Evolutionary conservation across 2,113 vertebrate genomes (phyloP).

Genomic region (Varanus salvator): DNA sequence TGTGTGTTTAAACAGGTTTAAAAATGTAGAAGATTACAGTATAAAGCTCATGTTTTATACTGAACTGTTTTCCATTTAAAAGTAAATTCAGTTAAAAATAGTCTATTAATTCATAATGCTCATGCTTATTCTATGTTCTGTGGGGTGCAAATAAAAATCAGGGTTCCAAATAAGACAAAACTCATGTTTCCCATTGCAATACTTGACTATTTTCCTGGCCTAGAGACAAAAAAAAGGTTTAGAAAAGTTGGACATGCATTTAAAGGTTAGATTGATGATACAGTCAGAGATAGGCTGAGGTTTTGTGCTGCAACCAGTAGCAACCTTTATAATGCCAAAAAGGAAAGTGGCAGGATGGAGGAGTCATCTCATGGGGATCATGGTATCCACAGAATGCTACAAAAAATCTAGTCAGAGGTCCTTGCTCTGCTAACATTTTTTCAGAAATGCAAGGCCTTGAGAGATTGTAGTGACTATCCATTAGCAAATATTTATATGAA

Average conservation of each 20-base stretch:
- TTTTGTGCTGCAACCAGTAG: not conserved
- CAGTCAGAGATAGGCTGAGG: not conserved
- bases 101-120: not conserved
- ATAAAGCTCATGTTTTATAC: too few species aligned
- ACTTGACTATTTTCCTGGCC: not conserved
- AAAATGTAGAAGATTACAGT: too few species aligned
- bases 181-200: not conserved
- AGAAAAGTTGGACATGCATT: not conserved
- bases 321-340: not conserved
- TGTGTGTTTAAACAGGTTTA: too few species aligned
- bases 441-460: conserved; percentile 22
- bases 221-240: not conserved
- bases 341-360: not conserved
- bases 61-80: too few species aligned
- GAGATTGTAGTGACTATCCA: conserved; percentile 22
- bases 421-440: not conserved
- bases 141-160: not conserved
- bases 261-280: not conserved
- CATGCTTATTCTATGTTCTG: not conserved
- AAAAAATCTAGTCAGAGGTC: not conserved
- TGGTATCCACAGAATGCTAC: not conserved
- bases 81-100: too few species aligned
- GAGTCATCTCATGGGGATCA: conserved; percentile 18
- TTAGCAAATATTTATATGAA: conserved; percentile 33
- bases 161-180: not conserved